Evolutionary conservation across 2,113 vertebrate species (phyloP), one percentile per base, ranked within the genome.

Genomic region (Trichechus manatus): DNA sequence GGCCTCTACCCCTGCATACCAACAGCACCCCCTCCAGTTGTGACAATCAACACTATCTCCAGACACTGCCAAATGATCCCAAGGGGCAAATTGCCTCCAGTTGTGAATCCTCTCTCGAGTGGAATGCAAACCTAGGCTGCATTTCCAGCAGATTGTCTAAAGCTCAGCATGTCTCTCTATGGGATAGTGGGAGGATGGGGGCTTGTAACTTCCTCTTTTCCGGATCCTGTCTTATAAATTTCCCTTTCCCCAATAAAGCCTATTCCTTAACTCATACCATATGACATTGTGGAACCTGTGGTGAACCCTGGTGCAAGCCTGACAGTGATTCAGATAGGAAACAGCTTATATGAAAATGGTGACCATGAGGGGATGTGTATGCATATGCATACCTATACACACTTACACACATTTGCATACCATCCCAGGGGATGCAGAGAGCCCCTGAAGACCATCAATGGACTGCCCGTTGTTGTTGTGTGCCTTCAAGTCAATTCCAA

Each of bases 151-250:
- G 42, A 36, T 64, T 56, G 27, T 93, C 66, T 44, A 75, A 31
- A 79, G 68, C 79, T 96, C 68, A 75, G 80, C 22, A 14, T 59
- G 56, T 77, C 42, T 86, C 8, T 88, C 78, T 75, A 0, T 39
- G 47, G 47, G 61, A 42, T 66, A 93, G 42, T 27, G 29, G 74
- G 44, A 61, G 29, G 36, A 86, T 77, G n/a, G 59, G 22, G 66
- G 36, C 23, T 66, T 29, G 64, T 64, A 78, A 47, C 64, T 75
- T 95, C 63, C 47, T 6, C 33, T 44, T 93, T 59, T 74, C n/a
- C 31, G 75, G 74, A 89, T 11, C 56, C 39, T 75, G 63, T 29
- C 64, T 97, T 89, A 14, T 80, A 74, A 81, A 47, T 75, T 89
- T 86, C 20, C 66, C 44, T 50, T 31, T 23, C 20, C 13, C 39